Evolutionary conservation across 2,113 vertebrate genomes (phyloP).

Genomic region (Ciconia boyciana): DNA sequence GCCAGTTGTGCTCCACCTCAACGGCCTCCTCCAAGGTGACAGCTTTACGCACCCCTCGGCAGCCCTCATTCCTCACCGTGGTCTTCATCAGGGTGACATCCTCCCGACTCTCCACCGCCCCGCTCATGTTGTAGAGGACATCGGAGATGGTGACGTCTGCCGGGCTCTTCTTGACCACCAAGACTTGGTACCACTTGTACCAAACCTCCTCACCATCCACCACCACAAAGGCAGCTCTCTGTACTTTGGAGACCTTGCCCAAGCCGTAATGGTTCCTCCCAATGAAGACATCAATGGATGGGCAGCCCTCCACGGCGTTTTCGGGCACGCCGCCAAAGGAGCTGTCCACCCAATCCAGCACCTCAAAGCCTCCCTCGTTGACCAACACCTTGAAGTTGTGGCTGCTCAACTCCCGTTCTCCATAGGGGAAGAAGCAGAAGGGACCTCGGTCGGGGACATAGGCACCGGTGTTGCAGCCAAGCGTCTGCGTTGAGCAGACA

Average conservation of each 20-base stretch:
- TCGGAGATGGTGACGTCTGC: fast-evolving
- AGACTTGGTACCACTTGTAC: background rate
- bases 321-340: background rate
- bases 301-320: background rate
- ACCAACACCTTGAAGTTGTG: background rate
- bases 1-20: background rate
- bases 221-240: background rate
- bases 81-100: background rate
- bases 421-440: background rate
- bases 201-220: background rate
- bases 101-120: fast-evolving
- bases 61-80: background rate
- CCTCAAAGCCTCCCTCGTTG: background rate
- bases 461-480: background rate
- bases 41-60: fast-evolving
- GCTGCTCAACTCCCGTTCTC: fast-evolving
- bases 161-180: background rate
- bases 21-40: background rate
- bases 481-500: fast-evolving
- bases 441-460: background rate
- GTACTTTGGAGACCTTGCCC: background rate
- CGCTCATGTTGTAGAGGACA: background rate
- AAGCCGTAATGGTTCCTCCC: background rate
- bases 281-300: fast-evolving
- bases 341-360: background rate